Percentiles rank a stretch among this genome's conserved stretches.
phyloP scores from a whole-genome alignment of 1,140 invertebrate species.

The Kradibia gibbosae region DNA sequence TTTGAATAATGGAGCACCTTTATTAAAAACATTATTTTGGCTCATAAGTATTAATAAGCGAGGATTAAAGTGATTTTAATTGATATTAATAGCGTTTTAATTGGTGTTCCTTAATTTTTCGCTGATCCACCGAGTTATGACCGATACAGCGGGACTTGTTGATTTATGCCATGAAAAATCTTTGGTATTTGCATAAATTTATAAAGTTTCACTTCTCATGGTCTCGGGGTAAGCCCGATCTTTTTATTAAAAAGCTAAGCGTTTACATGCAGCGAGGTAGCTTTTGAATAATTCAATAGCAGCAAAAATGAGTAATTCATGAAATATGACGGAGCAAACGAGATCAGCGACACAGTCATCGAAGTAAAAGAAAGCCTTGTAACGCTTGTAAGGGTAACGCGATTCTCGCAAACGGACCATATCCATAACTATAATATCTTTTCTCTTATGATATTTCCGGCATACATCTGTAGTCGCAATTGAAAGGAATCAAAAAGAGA shows the following conservation, averaged over 20 bases:
- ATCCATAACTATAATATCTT: background rate
- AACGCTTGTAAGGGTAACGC: conserved; percentile 32
- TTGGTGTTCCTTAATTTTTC: background rate
- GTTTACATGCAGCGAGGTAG: background rate
- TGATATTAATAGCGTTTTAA: conserved; percentile 8
- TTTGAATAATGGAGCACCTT: conserved; percentile 12
- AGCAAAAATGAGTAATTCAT: conserved; percentile 17
- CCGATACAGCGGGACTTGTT: background rate
- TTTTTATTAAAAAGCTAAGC: background rate
- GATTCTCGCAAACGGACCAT: conserved; percentile 3
- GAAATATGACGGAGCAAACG: conserved; percentile 7
- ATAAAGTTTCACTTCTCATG: background rate
- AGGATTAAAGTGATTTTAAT: background rate
- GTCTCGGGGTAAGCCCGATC: background rate
- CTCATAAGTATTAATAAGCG: conserved; percentile 8
- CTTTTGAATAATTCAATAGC: conserved; percentile 15
- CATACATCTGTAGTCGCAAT: background rate
- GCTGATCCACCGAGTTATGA: too few relatives aligned
- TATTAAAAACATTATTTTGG: conserved; percentile 15
- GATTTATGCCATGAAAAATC: background rate
- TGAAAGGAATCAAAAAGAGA: background rate
- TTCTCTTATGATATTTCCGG: conserved; percentile 24
- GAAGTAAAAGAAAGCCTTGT: conserved; percentile 16
- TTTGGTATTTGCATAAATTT: background rate
- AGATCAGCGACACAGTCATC: conserved; percentile 29